Evolutionary conservation across 64 coral and sea anemone genomes (phyloP).

Genomic region (Dendrophyllia cribrosa): DNA sequence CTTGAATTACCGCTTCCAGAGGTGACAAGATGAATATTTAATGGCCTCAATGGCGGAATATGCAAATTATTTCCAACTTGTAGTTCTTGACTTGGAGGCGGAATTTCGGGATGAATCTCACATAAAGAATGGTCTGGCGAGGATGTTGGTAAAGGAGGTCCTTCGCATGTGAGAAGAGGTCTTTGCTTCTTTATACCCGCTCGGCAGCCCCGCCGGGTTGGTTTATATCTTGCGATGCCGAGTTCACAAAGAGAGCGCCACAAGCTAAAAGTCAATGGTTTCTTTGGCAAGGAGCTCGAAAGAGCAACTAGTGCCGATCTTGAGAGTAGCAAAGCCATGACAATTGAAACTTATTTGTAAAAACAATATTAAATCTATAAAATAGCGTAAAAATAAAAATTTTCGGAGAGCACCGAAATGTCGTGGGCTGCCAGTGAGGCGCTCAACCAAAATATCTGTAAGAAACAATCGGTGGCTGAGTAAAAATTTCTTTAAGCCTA

Average conservation of each 20-base stretch:
- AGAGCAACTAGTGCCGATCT: conserved; percentile 25
- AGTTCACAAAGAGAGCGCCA: conserved; percentile 20
- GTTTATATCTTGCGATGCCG: conserved; percentile 16
- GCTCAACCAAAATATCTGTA: too few relatives aligned
- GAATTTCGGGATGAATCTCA: conserved; percentile 4
- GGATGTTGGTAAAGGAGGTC: background rate
- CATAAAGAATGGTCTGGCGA: background rate
- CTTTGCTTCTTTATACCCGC: conserved; percentile 8
- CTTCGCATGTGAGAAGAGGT: background rate
- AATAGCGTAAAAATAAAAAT: background rate
- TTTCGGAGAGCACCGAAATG: background rate
- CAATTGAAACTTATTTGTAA: conserved; percentile 1
- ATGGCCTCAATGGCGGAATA: background rate
- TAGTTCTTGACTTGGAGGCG: conserved; percentile 10
- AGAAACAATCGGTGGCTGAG: too few relatives aligned
- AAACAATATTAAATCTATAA: background rate
- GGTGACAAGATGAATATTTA: too few relatives aligned
- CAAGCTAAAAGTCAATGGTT: background rate
- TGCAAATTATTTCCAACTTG: conserved; percentile 30
- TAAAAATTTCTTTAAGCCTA: too few relatives aligned
- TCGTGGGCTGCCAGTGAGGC: conserved; percentile 4
- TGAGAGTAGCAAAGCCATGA: conserved; percentile 6
- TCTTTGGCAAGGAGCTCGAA: conserved; percentile 1
- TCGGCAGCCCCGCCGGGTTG: conserved; percentile 21
- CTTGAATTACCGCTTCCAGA: background rate